Percentiles rank a stretch among this genome's conserved stretches.
phyloP scores from a whole-genome alignment of 1,140 invertebrate genomes.

The Calephelis virginiensis region DNA sequence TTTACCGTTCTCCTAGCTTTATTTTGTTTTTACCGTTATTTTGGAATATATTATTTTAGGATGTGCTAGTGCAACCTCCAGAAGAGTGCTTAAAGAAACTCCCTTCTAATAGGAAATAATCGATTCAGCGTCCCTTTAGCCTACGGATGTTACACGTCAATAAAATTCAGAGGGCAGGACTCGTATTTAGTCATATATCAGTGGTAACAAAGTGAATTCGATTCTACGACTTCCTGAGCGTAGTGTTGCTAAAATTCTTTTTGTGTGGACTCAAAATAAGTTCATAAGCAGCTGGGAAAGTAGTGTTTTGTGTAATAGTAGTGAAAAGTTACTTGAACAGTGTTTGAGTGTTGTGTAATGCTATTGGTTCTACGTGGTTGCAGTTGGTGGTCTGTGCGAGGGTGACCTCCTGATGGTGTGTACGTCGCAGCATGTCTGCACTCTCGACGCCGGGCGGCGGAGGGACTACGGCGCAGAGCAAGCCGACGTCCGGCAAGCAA shows the following conservation, averaged over 20 bases:
- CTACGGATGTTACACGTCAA: conserved; percentile 77
- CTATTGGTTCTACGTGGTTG: conserved; percentile 49
- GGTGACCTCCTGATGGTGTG: conserved; percentile 79
- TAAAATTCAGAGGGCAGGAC: conserved; percentile 71
- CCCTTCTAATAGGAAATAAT: conserved; percentile 47
- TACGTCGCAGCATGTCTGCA: conserved; percentile 80
- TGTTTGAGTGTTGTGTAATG: conserved; percentile 29
- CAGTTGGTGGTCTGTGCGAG: conserved; percentile 74
- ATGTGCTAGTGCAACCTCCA: conserved; percentile 30
- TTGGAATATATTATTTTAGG: conserved; percentile 34
- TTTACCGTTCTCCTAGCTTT: conserved; percentile 62
- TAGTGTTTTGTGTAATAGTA: conserved; percentile 24
- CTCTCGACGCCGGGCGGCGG: conserved; percentile 79
- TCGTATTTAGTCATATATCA: conserved; percentile 53
- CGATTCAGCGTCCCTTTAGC: conserved; percentile 62
- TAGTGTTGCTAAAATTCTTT: conserved; percentile 1
- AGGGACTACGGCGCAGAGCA: conserved; percentile 77
- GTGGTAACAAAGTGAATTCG: conserved; percentile 64
- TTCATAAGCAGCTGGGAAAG: conserved; percentile 34
- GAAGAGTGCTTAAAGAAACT: conserved; percentile 35
- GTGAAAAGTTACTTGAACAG: conserved; percentile 18
- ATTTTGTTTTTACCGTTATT: conserved; percentile 66
- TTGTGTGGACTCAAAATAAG: conserved; percentile 41
- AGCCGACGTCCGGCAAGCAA: conserved; percentile 83
- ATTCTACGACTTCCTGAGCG: conserved; percentile 13